Percentiles rank a stretch among this genome's conserved stretches.
These are phyloP conservation scores for Atherinosoma microstoma DNA, from an alignment of 2,797 vertebrate species.

Conservation along the genomic window DNA sequence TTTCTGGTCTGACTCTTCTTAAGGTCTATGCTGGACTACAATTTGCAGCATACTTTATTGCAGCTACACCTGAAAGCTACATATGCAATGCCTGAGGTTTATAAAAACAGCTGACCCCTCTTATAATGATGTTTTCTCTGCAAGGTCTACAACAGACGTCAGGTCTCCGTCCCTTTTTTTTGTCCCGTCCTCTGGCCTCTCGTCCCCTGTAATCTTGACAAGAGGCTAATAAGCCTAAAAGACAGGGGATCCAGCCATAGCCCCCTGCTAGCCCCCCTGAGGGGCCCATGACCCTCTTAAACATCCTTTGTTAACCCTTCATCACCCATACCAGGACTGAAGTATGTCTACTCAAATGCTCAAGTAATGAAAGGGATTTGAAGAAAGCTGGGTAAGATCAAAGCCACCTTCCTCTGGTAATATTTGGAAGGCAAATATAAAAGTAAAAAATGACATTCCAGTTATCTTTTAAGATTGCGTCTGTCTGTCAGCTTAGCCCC, in stretches of 20 bases:
- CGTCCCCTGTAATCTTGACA: slow-evolving; percentile 63
- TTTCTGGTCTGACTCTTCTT: slow-evolving; percentile 12
- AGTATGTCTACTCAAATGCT: slow-evolving; percentile 57
- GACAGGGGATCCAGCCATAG: slow-evolving; percentile 28
- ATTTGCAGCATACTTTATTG: background rate
- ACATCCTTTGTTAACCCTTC: slow-evolving; percentile 65
- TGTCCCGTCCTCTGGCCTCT: slow-evolving; percentile 34
- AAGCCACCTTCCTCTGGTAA: slow-evolving; percentile 60
- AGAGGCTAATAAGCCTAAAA: slow-evolving; percentile 66
- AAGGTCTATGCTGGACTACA: background rate
- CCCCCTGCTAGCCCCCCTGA: slow-evolving; percentile 27
- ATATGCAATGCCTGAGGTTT: slow-evolving; percentile 2
- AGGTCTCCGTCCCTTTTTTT: slow-evolving; percentile 42
- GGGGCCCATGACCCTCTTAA: slow-evolving; percentile 45
- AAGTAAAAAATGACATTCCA: slow-evolving; percentile 56
- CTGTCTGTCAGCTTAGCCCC: slow-evolving; percentile 69
- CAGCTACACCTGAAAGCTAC: slow-evolving; percentile 12
- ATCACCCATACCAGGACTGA: slow-evolving; percentile 44
- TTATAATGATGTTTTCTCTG: slow-evolving; percentile 59
- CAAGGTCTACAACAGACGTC: slow-evolving; percentile 44
- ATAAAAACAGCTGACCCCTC: slow-evolving; percentile 28
- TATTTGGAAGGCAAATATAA: slow-evolving; percentile 62
- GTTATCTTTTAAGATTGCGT: slow-evolving; percentile 54
- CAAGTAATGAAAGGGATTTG: slow-evolving; percentile 79
- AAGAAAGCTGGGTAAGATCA: slow-evolving; percentile 55